Evolutionary conservation across 2,113 vertebrate genomes (phyloP), one percentile per base, ranked within the genome.

Genomic region (Cichladusa arquata): DNA sequence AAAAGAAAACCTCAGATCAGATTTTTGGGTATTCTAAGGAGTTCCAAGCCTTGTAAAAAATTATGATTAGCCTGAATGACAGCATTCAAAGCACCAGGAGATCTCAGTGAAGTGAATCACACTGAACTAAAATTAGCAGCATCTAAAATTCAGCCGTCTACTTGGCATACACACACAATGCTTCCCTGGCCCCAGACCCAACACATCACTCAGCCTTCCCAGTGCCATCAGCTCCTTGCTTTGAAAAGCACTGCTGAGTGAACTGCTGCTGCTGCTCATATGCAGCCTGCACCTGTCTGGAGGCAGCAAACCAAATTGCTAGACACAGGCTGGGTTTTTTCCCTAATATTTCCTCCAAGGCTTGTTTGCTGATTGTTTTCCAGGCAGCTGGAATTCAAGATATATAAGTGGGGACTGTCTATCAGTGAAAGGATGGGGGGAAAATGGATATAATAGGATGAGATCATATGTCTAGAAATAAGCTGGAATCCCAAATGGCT

Each of bases 41-140:
- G 34, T 74, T 96, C 79, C 64, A 90, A 93, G 57, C 77, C 86
- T 76, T 83, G 48, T 56, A 36, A 71, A 70, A 86, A 70, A 95
- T 85, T 83, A 85, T 40, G 62, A 89, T 93, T 62, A 88, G 70
- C 51, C 61, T 79, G 92, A 80, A 54, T 74, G 71, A 64, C 57
- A 88, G 91, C 40, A 73, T 40, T 93, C 8, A 6, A 66, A 83
- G 74, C 64, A 72, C 53, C 77, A 79, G 67, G 31, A 80, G 48
- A 81, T 44, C 67, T 84, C 71, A 57, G 58, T 45, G 90, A 91
- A 84, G 54, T 77, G 84, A 90, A 92, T 88, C 73, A 67, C 5
- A 38, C 79, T 29, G 93, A 88, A 95, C 92, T 96, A 95, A 97
- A 97, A 95, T 95, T 94, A 96, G 91, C 47, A 6, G 74, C 26